These are phyloP conservation scores for Coturnix japonica DNA, from an alignment of 2,113 vertebrate genomes.

Conservation along the genomic window DNA sequence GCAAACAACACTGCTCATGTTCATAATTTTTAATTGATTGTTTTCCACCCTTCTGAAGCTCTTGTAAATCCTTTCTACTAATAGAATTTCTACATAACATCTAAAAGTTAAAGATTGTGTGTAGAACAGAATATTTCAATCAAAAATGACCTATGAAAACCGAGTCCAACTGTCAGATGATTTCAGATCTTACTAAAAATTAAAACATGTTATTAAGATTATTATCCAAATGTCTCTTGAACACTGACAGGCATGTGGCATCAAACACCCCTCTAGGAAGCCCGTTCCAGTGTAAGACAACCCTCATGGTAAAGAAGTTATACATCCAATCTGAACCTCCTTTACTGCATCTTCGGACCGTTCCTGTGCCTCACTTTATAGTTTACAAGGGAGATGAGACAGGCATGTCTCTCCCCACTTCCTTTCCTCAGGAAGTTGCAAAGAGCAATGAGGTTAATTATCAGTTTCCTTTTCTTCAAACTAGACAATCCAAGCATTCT, in stretches of 20 bases:
- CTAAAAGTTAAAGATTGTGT: neutral
- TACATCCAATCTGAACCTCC: neutral
- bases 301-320: neutral
- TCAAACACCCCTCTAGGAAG: neutral
- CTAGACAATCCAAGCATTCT: neutral
- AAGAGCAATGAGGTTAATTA: neutral
- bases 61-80: neutral
- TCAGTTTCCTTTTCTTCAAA: neutral
- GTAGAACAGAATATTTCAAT: neutral
- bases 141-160: neutral
- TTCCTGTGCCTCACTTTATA: neutral
- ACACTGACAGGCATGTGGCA: neutral
- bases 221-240: neutral
- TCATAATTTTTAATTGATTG: conserved; percentile 13
- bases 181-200: neutral
- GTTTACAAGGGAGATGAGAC: neutral
- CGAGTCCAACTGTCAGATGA: neutral
- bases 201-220: neutral
- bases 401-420: neutral
- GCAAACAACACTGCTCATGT: neutral
- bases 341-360: neutral
- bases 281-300: neutral
- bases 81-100: neutral
- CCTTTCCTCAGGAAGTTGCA: neutral
- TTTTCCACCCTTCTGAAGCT: neutral